These are phyloP conservation scores for Physocephala rufipes DNA, from an alignment of 2,888 invertebrate genomes.

Conservation along the genomic window DNA sequence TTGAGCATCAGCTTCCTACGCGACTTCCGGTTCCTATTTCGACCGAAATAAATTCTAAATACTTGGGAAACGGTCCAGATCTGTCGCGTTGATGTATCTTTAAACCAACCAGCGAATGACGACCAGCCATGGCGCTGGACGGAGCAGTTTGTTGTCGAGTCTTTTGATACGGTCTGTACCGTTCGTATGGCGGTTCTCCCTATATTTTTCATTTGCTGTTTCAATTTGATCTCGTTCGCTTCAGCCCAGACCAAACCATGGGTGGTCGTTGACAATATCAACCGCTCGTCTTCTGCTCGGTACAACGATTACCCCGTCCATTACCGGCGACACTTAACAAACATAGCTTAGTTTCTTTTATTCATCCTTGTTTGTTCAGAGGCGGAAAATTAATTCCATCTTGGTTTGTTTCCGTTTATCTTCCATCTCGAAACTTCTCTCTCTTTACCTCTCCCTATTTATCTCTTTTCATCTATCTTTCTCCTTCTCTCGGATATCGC, in stretches of 20 bases:
- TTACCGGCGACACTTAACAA: conserved; percentile 23
- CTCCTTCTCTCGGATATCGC: neutral
- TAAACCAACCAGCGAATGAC: neutral
- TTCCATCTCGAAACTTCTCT: neutral
- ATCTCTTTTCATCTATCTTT: neutral
- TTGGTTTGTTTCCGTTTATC: conserved; percentile 64
- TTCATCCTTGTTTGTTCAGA: conserved; percentile 65
- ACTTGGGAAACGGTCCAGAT: neutral
- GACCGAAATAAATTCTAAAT: neutral
- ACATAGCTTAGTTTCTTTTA: conserved; percentile 53
- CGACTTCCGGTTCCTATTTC: conserved; percentile 28
- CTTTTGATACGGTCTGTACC: too few species aligned
- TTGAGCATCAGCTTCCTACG: conserved; percentile 29
- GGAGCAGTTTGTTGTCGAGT: neutral
- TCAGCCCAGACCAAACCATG: neutral
- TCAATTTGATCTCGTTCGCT: neutral
- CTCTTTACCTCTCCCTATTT: neutral
- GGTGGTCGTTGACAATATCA: neutral
- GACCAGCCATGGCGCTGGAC: neutral
- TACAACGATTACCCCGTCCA: too few species aligned
- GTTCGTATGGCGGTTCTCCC: neutral
- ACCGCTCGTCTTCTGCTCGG: too few species aligned
- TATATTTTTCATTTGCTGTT: neutral
- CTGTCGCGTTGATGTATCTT: conserved; percentile 20
- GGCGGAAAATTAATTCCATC: conserved; percentile 66